A percentile compares a stretch with the other conserved stretches of the same genome.
Conservation (phyloP, 2,113 vertebrate genomes). For the Brevimyrus niger region DNA sequence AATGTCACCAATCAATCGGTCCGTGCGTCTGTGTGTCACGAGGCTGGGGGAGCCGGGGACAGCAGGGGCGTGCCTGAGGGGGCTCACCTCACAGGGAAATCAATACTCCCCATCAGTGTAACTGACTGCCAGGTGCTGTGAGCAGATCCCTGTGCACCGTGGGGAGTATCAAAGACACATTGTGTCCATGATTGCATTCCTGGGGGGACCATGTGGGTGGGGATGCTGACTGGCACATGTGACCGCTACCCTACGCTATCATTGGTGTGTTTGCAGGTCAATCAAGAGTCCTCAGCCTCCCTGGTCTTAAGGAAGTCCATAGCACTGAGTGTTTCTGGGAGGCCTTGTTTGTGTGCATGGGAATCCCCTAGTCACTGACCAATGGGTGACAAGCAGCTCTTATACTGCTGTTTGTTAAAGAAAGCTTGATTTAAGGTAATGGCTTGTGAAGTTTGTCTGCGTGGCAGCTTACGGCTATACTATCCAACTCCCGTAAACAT, state of each 20-base stretch:
- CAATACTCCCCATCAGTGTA: background rate
- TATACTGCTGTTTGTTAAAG: background rate
- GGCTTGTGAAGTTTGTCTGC: background rate
- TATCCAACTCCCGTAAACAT: background rate
- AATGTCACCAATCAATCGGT: background rate
- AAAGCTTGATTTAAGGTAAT: background rate
- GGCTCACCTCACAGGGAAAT: background rate
- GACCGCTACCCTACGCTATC: background rate
- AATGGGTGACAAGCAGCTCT: background rate
- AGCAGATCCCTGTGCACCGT: background rate
- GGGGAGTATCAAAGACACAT: background rate
- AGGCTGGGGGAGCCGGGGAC: background rate
- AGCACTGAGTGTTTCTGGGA: background rate
- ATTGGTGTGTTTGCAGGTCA: background rate
- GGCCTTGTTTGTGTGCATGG: background rate
- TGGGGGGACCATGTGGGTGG: background rate
- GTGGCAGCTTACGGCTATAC: background rate
- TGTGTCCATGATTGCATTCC: background rate
- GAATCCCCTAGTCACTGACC: background rate
- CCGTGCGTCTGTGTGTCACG: too few species aligned
- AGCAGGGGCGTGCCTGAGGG: background rate
- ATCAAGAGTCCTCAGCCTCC: background rate
- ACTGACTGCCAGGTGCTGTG: background rate
- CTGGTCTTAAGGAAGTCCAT: background rate
- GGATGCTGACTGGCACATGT: background rate